Base-by-base conservation (phyloP, 2,797 vertebrate genomes). In the Lateolabrax maculatus region DNA sequence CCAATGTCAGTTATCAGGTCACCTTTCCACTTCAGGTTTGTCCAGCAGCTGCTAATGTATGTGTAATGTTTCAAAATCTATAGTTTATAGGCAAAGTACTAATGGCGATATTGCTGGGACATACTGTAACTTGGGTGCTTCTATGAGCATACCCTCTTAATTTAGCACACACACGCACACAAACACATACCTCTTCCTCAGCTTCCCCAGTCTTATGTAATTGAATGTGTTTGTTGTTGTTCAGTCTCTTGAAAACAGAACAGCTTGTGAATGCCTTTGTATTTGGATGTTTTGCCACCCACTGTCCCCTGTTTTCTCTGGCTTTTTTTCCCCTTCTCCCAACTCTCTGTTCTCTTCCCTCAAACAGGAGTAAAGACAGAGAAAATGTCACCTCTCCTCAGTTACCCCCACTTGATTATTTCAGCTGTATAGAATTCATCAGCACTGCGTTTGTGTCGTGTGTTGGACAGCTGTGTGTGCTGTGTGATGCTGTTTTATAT, bases 211-310 rank as follows among this genome's bases (percentile, higher is more conserved):
- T 65, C 67, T 91, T 92, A 90, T 79, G 84, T 92, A 92, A 94
- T 81, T 78, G 39, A 87, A 87, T 88, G 67, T 74, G 75, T 64
- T 93, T 91, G 89, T 92, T 92, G 84, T 91, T 92, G 89, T 77
- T 90, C 87, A 90, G 79, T 79, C 79, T 83, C 75, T 83, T 86
- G 92, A 84, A 90, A 88, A 66, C 68, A 76, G 87, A 84, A 69
- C 83, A 77, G 83, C 80, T 79, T 63, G 80, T 87, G 81, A 86
- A 89, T 61, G 64, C 71, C 71, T 86, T 86, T 87, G 80, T 90
- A 53, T 90, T 74, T 64, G 75, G 53, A 79, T 72, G 74, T 75
- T 81, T 83, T 73, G 64, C 79, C 76, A 75, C 67, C 67, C 74
- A 52, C 75, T 60, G 75, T 77, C 75, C 66, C 55, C 36, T 43